Evolutionary conservation across 64 coral and sea anemone genomes (phyloP), one percentile per base, ranked within the genome.

Genomic region (Cladopsammia gracilis): DNA sequence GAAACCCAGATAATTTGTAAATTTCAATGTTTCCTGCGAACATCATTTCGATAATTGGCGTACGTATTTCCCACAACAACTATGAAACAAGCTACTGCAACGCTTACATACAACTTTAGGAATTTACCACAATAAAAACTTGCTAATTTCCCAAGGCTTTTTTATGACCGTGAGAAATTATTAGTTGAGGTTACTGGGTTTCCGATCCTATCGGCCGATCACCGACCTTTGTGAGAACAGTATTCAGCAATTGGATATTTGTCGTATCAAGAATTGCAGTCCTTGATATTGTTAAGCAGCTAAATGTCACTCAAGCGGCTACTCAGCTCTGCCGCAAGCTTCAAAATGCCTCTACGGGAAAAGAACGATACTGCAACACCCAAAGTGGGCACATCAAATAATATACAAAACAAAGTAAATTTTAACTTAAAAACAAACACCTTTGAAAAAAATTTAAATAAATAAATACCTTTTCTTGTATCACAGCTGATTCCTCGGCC

Each of bases 401-500:
- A 65, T 10, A 49, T 83, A 6, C 45, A 12, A 59, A 18, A 43
- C 56, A 60, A 42, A 26, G 44, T 16, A 49, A 48, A 75, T 26
- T 24, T 50, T 83, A 58, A 57, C 0, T 23, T 10, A 10, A 13
- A 34, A 67, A 19, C 76, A 67, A 66, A 67, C 45, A 83, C 18
- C 12, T 24, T 18, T 9, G 5, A 10, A 66, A 67, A 19, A 83
- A 45, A 3, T 7, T 26, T n/a, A 75, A 75, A 64, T 65, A 66
- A 68, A 83, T 67, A 49, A 49, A n/a, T 67, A 83, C 80, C 80
- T 83, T 83, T 19, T 83, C 80, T 46, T 46, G 60, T 66, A 50
- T 10, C 1, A 5, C 43, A 47, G 61, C 61, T 64, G 61, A 49
- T 83, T 83, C 80, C 5, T 64, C 61, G 16, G 60, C 44, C 80